These are phyloP conservation scores for Drosophila infuscata DNA, from an alignment of 2,888 invertebrate genomes.

Conservation along the genomic window DNA sequence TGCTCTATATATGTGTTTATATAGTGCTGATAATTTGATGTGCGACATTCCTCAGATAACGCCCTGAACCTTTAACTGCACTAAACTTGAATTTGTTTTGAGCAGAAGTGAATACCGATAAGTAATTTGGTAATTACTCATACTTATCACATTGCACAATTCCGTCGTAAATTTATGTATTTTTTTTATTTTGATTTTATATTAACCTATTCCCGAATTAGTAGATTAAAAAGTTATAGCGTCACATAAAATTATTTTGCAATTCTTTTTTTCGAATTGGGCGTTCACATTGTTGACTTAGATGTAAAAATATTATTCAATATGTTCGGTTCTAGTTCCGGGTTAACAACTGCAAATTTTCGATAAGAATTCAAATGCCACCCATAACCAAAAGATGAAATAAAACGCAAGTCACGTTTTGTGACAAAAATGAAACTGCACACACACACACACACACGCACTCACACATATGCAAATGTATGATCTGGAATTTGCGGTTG, in stretches of 20 bases:
- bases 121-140: background rate
- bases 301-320: background rate
- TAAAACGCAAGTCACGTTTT: conserved; percentile 27
- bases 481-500: conserved; percentile 18
- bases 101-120: conserved; percentile 17
- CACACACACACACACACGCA: too few relatives aligned
- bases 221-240: background rate
- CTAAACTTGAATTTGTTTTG: conserved; percentile 55
- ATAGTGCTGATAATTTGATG: background rate
- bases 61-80: conserved; percentile 5
- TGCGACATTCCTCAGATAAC: conserved; percentile 23
- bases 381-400: background rate
- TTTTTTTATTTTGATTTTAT: background rate
- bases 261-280: background rate
- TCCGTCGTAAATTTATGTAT: background rate
- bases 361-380: background rate
- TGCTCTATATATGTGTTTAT: background rate
- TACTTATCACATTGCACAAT: background rate
- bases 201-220: background rate
- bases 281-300: background rate
- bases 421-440: background rate
- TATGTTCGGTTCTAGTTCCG: conserved; percentile 1
- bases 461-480: background rate
- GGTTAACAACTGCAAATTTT: background rate
- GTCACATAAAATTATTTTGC: background rate